phyloP scores from a whole-genome alignment of 2,113 vertebrate species.

The Propithecus coquereli region DNA sequence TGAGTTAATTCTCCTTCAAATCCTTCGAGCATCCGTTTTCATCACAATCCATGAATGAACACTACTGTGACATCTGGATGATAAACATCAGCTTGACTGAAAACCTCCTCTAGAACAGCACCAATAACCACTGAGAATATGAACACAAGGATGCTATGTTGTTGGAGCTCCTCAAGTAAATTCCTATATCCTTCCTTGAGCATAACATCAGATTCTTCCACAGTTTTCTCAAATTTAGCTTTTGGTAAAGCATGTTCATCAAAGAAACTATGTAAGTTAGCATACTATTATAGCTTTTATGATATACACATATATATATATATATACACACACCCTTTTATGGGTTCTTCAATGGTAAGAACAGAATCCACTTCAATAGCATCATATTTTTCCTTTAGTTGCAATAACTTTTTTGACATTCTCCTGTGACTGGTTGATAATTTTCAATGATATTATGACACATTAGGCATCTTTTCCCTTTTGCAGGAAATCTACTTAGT shows the following conservation, averaged over 20 bases:
- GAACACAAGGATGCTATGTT: conserved; percentile 88
- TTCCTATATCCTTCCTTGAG: conserved; percentile 90
- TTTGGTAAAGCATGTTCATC: conserved; percentile 88
- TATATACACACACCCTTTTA: too few species aligned
- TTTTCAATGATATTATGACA: conserved; percentile 94
- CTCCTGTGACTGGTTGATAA: conserved; percentile 88
- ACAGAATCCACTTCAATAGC: conserved; percentile 91
- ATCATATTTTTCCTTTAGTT: conserved; percentile 92
- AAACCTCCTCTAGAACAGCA: conserved; percentile 89
- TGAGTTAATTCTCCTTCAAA: conserved; percentile 93
- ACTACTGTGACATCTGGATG: conserved; percentile 91
- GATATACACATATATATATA: too few species aligned
- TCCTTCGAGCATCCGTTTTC: conserved; percentile 88
- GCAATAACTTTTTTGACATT: conserved; percentile 88
- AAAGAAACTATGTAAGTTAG: conserved; percentile 89
- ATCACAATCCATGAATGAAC: conserved; percentile 94
- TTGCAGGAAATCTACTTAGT: conserved; percentile 90
- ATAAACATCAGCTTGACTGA: conserved; percentile 89
- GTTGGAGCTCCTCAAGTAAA: conserved; percentile 91
- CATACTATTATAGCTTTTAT: conserved; percentile 90
- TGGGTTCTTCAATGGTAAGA: conserved; percentile 89
- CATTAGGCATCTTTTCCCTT: conserved; percentile 90
- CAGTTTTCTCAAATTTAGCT: conserved; percentile 86
- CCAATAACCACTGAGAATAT: conserved; percentile 91
- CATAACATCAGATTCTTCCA: conserved; percentile 89